A percentile compares a stretch with the other conserved stretches of the same genome.
These are phyloP conservation scores for Synergus itoensis DNA, from an alignment of 2,888 invertebrate genomes.

Conservation along the genomic window DNA sequence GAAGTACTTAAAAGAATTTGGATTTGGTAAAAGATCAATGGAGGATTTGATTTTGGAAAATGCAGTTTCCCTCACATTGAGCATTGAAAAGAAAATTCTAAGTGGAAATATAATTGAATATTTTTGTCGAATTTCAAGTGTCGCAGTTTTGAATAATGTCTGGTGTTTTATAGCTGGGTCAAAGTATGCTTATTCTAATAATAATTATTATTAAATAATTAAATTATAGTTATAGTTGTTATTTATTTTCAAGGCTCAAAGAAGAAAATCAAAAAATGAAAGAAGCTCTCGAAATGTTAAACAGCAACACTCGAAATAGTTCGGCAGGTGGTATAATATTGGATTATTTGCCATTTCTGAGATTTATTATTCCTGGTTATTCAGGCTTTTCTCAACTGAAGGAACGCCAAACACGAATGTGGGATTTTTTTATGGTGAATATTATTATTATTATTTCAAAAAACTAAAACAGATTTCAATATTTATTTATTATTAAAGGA, in stretches of 20 bases:
- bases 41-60: constrained; percentile 83
- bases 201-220: constrained; percentile 3
- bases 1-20: constrained; percentile 83
- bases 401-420: constrained; percentile 79
- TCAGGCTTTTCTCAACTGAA: constrained; percentile 81
- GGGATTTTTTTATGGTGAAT: constrained; percentile 79
- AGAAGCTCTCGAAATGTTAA: constrained; percentile 81
- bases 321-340: constrained; percentile 84
- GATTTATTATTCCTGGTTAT: constrained; percentile 82
- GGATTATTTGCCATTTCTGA: constrained; percentile 84
- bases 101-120: constrained; percentile 76
- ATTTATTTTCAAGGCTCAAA: constrained; percentile 61
- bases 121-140: constrained; percentile 78
- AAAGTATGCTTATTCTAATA: constrained; percentile 70
- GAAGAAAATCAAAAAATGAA: constrained; percentile 80
- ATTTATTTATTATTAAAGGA: constrained; percentile 55
- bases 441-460: neutral
- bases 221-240: neutral
- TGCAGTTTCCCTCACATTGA: constrained; percentile 79
- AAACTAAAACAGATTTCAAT: neutral
- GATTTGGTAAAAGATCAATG: constrained; percentile 83
- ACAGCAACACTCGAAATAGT: constrained; percentile 81
- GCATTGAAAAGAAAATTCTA: constrained; percentile 76
- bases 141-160: constrained; percentile 82
- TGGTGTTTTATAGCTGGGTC: constrained; percentile 86